A percentile compares a stretch with the other conserved stretches of the same genome.
Conservation (phyloP, 2,888 invertebrate genomes). For the Charanyca ferruginea region DNA sequence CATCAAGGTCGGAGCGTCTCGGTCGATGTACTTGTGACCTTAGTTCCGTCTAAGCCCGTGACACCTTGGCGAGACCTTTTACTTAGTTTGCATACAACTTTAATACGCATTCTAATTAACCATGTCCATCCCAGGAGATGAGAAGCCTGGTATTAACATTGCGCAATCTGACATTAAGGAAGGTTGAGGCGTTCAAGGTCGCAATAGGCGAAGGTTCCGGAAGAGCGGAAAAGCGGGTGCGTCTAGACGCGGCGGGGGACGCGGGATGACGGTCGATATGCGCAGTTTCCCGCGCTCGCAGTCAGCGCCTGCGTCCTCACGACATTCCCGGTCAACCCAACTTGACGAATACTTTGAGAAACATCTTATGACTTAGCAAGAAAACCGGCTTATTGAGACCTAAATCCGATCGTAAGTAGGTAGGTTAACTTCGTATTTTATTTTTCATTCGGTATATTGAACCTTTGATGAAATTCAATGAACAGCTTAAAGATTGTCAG, state of each 20-base stretch:
- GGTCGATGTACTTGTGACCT: constrained; percentile 84
- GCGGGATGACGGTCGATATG: constrained; percentile 87
- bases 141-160: constrained; percentile 73
- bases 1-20: constrained; percentile 85
- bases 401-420: constrained; percentile 1
- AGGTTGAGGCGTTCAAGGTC: constrained; percentile 91
- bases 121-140: constrained; percentile 75
- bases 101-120: constrained; percentile 75
- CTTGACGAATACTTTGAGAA: constrained; percentile 77
- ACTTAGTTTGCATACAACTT: constrained; percentile 61
- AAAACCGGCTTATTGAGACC: constrained; percentile 24
- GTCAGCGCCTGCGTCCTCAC: constrained; percentile 86
- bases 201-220: constrained; percentile 89
- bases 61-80: constrained; percentile 60
- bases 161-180: constrained; percentile 87
- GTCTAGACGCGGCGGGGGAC: constrained; percentile 88
- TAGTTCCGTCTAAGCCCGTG: constrained; percentile 67
- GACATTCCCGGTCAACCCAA: constrained; percentile 76
- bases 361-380: constrained; percentile 54
- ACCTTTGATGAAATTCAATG: constrained; percentile 11
- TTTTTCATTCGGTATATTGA: neutral
- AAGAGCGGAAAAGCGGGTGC: constrained; percentile 87
- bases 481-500: neutral
- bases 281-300: constrained; percentile 89
- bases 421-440: neutral